Evolutionary conservation across 2,888 invertebrate species (phyloP), one percentile per base, ranked within the genome.

Genomic region (Drosophila colorata): DNA sequence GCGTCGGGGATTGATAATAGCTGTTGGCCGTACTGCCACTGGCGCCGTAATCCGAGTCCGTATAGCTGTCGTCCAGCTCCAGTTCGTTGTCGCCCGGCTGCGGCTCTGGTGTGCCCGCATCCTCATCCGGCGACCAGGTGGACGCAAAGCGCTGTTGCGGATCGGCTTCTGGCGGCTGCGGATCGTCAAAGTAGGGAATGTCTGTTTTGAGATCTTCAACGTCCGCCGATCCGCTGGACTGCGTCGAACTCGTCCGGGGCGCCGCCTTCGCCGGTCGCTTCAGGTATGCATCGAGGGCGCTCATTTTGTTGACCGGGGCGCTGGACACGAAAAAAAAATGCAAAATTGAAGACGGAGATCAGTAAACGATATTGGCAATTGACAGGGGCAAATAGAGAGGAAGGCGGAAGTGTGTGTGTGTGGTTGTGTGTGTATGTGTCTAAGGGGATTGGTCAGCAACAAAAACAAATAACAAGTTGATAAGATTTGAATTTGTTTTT

Each of bases 161-260:
- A 5, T 70, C 35, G 13, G 23, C 25, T 13, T 69, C 58, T 14
- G 61, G n/a, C 35, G 38, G 49, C 48, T 44, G 77, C 25, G 69
- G 67, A 43, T 79, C 79, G 51, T 85, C 81, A 57, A 80, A 85
- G 68, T 71, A 88, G 56, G 89, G 89, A 89, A 90, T 89, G 88
- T 82, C 77, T 77, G 73, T 72, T 78, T 89, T 88, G 71, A 80
- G 77, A 72, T 87, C 86, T 61, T 89, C 79, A 66, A 61, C 61
- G 49, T 83, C 83, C 53, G 69, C 60, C 57, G 68, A 41, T 38
- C 53, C 51, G 44, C 43, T 31, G 43, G 57, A 37, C 7, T 49
- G 67, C 11, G 43, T 40, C 28, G 52, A 43, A 35, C 61, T 55
- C 4, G 61, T 49, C 31, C 83, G 61, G 35, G 48, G 40, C 38